Evolutionary conservation across 2,113 vertebrate genomes (phyloP), one percentile per base, ranked within the genome.

Genomic region (Mustelus asterias): DNA sequence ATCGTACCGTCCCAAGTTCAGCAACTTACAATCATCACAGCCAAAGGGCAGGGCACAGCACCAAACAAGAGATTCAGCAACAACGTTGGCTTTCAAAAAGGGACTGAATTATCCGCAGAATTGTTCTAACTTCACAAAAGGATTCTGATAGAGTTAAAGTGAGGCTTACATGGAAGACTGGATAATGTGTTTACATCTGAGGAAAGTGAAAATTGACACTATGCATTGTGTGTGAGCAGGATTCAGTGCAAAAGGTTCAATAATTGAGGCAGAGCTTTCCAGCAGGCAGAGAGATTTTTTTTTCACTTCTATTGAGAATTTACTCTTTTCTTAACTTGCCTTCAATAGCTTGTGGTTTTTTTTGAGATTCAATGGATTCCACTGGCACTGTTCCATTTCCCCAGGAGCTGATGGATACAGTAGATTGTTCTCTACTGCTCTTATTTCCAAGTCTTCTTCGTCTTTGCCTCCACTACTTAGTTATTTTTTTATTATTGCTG

Each of bases 341-440:
- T 95, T 95, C 94, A 48, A 72, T 76, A 95, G 94, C 41, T 72
- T 29, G 44, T 54, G 26, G 48, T 44, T 95, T 76, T 67, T 72
- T 44, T 95, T 76, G 54, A 29, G 69, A 54, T 54, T 54, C 69
- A 76, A 70, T 9, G 41, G 94, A 72, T 69, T 72, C 48, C 70
- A 54, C 44, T 95, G 94, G 94, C 94, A 33, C 41, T 95, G 69
- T 95, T 95, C 69, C 67, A 48, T 95, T 76, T 33, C 67, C 65
- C 69, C 94, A 14, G 26, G 94, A 95, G 94, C 94, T 95, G 94
- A 95, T 48, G 70, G 94, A 70, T 95, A 22, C 69, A 37, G 65
- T 95, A 72, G 69, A 95, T 72, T 95, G 94, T 95, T 44, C 70
- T 37, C 69, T 95, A 95, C 72, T 76, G 94, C 67, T 72, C 69